Conservation (phyloP, 2,797 vertebrate species). For the Balearica regulorum region DNA sequence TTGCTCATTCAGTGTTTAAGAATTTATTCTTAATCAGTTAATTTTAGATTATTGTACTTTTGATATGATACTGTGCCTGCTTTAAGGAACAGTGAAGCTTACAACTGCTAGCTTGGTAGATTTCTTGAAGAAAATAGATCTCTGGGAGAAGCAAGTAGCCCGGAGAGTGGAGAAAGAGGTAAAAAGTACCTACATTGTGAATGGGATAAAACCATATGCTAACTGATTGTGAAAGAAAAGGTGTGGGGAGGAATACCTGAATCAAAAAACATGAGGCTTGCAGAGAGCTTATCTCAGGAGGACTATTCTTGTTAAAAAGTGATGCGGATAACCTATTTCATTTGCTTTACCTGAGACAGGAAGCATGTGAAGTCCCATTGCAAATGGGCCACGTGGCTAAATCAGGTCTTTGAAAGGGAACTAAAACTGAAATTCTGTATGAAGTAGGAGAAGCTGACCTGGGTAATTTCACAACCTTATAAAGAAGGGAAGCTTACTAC, state of each 20-base stretch:
- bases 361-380: not conserved
- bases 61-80: not conserved
- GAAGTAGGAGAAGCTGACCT: not conserved
- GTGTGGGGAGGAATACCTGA: not conserved
- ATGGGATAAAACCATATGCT: not conserved
- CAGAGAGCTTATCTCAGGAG: not conserved
- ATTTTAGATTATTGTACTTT: not conserved
- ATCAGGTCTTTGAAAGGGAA: not conserved
- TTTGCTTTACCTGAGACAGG: not conserved
- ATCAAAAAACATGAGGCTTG: not conserved
- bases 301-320: not conserved
- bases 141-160: not conserved
- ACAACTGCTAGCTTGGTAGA: not conserved
- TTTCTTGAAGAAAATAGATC: not conserved
- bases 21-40: not conserved
- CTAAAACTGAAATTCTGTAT: not conserved
- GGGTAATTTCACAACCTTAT: not conserved
- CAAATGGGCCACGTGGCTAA: not conserved
- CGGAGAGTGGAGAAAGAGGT: not conserved
- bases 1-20: not conserved
- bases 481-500: not conserved
- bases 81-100: not conserved
- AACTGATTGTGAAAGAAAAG: not conserved
- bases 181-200: not conserved
- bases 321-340: not conserved